Percentiles rank a stretch among this genome's conserved stretches.
Conservation (phyloP, 1,140 invertebrate species). For the Chlorops oryzae region DNA sequence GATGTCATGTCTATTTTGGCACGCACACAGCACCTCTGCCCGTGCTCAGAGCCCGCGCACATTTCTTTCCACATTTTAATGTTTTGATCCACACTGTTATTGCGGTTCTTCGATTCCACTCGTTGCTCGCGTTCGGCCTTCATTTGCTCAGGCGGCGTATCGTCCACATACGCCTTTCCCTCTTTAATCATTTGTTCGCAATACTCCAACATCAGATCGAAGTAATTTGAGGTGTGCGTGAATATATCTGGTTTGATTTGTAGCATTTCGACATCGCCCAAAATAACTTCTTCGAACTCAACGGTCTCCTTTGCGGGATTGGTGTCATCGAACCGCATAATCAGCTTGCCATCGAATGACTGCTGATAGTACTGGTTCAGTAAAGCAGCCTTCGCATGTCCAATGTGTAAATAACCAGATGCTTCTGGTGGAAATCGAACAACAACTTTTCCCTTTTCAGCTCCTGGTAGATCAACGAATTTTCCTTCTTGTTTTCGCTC, state of each 20-base stretch:
- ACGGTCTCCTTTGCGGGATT: constrained; percentile 98
- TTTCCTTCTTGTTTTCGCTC: constrained; percentile 79
- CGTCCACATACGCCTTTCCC: constrained; percentile 91
- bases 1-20: constrained; percentile 98
- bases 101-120: constrained; percentile 77
- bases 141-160: constrained; percentile 92
- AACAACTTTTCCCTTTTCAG: constrained; percentile 91
- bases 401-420: constrained; percentile 95
- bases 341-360: constrained; percentile 86
- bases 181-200: constrained; percentile 86
- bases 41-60: constrained; percentile 73
- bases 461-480: constrained; percentile 93
- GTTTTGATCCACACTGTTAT: constrained; percentile 85
- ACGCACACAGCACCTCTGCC: constrained; percentile 85
- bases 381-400: constrained; percentile 97
- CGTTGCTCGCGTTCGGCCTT: constrained; percentile 89
- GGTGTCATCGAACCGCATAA: constrained; percentile 99
- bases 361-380: constrained; percentile 97
- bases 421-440: constrained; percentile 98
- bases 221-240: constrained; percentile 95
- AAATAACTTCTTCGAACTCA: constrained; percentile 97
- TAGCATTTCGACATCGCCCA: constrained; percentile 88
- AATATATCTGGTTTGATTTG: constrained; percentile 90
- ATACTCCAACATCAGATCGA: constrained; percentile 81
- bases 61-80: constrained; percentile 91